These are phyloP conservation scores for Lithobates pipiens DNA, from an alignment of 2,797 vertebrate genomes.

Conservation along the genomic window DNA sequence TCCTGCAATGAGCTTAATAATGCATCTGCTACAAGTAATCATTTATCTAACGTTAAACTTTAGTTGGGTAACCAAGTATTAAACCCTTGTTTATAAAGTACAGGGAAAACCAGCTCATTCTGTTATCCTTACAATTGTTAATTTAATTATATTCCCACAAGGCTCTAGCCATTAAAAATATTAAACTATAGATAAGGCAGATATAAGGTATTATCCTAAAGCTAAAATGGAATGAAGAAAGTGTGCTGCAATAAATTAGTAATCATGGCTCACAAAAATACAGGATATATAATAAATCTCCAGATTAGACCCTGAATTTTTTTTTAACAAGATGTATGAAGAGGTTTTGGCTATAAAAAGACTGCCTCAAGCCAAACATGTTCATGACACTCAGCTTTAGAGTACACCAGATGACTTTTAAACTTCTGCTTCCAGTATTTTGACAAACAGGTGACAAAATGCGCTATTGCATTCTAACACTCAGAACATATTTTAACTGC, in stretches of 20 bases:
- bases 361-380: constrained; percentile 46
- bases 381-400: constrained; percentile 39
- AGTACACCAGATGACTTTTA: constrained; percentile 44
- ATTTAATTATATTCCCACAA: constrained; percentile 26
- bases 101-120: background rate
- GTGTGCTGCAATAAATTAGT: constrained; percentile 61
- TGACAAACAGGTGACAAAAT: constrained; percentile 48
- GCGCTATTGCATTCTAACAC: constrained; percentile 5
- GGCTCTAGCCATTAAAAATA: background rate
- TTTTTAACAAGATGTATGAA: constrained; percentile 48
- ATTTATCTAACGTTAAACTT: too few relatives aligned
- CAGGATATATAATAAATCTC: constrained; percentile 56
- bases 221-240: constrained; percentile 43
- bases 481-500: background rate
- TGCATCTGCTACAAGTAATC: too few relatives aligned
- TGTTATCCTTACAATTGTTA: background rate
- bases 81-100: too few relatives aligned
- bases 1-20: too few relatives aligned
- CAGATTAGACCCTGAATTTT: constrained; percentile 55
- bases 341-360: constrained; percentile 50
- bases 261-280: constrained; percentile 63
- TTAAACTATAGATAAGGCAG: constrained; percentile 28
- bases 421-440: constrained; percentile 39
- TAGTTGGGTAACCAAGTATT: too few relatives aligned
- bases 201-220: constrained; percentile 43